Evolutionary conservation across 2,888 invertebrate species (phyloP).

Genomic region (Drosophila prostipennis): DNA sequence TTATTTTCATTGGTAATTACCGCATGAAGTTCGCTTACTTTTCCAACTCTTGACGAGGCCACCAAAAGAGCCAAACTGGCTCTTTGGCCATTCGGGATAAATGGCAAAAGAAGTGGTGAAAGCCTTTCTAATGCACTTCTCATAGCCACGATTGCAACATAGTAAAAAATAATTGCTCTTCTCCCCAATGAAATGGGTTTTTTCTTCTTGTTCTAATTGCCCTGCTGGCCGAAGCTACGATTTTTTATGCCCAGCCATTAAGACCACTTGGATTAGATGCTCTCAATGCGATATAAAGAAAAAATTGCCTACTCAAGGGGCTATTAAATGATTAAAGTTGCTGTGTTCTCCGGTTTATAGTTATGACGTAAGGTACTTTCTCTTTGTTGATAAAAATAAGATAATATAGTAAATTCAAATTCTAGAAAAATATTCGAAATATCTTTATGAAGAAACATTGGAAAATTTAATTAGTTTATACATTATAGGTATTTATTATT

Average conservation of each 20-base stretch:
- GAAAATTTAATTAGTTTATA: no score
- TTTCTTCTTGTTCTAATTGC: constrained; percentile 60
- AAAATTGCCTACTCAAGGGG: constrained; percentile 8
- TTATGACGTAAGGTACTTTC: background rate
- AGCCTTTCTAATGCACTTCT: constrained; percentile 39
- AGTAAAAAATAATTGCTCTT: constrained; percentile 35
- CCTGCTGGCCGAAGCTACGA: constrained; percentile 8
- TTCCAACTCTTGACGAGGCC: constrained; percentile 21
- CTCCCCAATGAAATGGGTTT: constrained; percentile 46
- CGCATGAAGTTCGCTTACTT: constrained; percentile 25
- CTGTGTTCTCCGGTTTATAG: background rate
- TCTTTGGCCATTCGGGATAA: constrained; percentile 1
- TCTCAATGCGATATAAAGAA: constrained; percentile 17
- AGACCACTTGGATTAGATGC: constrained; percentile 36
- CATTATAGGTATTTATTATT: no score
- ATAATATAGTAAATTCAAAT: background rate
- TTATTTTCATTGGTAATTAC: constrained; percentile 58
- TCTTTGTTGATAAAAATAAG: background rate
- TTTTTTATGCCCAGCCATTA: constrained; percentile 52
- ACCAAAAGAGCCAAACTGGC: constrained; percentile 16
- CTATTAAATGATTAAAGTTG: constrained; percentile 4
- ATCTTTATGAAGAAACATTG: no score
- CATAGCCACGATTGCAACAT: constrained; percentile 21
- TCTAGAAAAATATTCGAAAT: no score
- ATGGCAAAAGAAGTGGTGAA: constrained; percentile 9